Base-by-base conservation (phyloP, 37 sponge, comb jelly and placozoan genomes). In the Trichoplax adhaerens region DNA sequence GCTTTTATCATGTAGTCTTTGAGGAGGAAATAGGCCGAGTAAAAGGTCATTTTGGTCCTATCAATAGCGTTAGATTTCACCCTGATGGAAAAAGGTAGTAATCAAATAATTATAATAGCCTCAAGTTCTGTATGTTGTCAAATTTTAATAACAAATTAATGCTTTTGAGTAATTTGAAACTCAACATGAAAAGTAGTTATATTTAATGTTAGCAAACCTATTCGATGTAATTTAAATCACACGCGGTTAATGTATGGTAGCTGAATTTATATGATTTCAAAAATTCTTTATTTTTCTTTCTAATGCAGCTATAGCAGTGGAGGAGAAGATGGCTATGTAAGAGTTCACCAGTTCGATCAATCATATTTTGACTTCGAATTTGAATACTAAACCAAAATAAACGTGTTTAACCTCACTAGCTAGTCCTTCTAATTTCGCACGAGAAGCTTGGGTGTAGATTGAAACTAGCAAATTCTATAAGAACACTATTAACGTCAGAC, bases 1-100 rank as follows among this genome's bases (percentile, higher is more conserved):
- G 94, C 12, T 93, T 97, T 79, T 97, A 87, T 75, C 99, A 97
- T 54, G 72, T 97, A 53, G 77, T 97, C 57, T 89, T 86, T 64
- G 90, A 92, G 77, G 94, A 97, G 76, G 99, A 97, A 76, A 97
- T 97, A 48, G 99, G 99, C 4, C 64, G 99, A 59, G 99, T 97
- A 48, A 97, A 97, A 73, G 99, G 99, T 70, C 99, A 97, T 60
- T 97, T 97, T 80, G 99, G 99, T 50, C 99, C 99, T n/a, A 97
- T 97, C 64, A 97, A 97, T 71, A 81, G 77, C 52, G 74, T 97
- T 12, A 83, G 79, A 1, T 97, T 97, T 58, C 99, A 97, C 55
- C 99, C 99, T n/a, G 78, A 79, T 73, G 93, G 99, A 1, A 92
- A 82, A 80, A 89, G 90, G 94, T 97, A 49, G 47, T 29, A 29